phyloP scores from a whole-genome alignment of 2,888 invertebrate species.

The Corythucha ciliata region DNA sequence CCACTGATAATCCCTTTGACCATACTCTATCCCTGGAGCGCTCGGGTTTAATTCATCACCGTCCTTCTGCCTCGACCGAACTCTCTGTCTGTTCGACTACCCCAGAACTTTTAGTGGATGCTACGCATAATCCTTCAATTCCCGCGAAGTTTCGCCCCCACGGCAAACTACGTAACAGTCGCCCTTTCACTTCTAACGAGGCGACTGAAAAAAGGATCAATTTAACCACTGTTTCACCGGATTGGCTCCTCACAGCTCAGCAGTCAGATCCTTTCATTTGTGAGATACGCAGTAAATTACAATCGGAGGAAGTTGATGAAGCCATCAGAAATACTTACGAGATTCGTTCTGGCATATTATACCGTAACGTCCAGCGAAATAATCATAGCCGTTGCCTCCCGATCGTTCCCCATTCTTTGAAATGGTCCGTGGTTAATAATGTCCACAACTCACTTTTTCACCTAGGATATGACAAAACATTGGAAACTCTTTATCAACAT shows the following conservation, averaged over 20 bases:
- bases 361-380: slow-evolving; percentile 33
- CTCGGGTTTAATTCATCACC: no score
- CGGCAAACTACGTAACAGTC: no score
- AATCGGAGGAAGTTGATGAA: slow-evolving; percentile 3
- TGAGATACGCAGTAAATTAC: neutral
- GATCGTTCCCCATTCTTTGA: slow-evolving; percentile 24
- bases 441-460: slow-evolving; percentile 21
- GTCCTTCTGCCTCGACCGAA: no score
- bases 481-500: slow-evolving; percentile 9
- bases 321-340: slow-evolving; percentile 21
- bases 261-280: slow-evolving; percentile 1
- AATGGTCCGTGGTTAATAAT: slow-evolving; percentile 37
- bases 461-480: slow-evolving; percentile 11
- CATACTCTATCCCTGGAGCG: no score
- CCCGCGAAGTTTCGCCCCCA: no score
- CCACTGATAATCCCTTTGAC: no score
- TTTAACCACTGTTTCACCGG: slow-evolving; percentile 1
- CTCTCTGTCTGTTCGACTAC: no score
- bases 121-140: no score
- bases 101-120: no score
- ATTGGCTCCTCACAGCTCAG: slow-evolving; percentile 16
- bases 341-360: slow-evolving; percentile 22
- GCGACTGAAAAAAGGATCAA: no score
- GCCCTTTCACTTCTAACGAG: neutral
- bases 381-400: slow-evolving; percentile 1